These are phyloP conservation scores for Agrypnia vestita DNA, from an alignment of 1,140 invertebrate genomes.

Conservation along the genomic window DNA sequence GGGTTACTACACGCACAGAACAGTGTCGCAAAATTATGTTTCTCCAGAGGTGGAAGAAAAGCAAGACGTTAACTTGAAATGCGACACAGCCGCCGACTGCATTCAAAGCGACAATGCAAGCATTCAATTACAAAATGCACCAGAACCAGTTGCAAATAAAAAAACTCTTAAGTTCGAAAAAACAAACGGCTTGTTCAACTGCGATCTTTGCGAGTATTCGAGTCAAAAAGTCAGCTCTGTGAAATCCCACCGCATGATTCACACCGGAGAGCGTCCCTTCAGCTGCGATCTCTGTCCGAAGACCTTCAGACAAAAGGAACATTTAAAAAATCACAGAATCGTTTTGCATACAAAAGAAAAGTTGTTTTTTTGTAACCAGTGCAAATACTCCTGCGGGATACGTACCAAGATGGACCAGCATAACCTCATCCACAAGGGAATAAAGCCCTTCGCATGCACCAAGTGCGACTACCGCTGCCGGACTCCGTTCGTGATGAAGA, in stretches of 20 bases:
- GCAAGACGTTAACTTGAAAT: not conserved
- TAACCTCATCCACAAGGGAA: slow-evolving; percentile 38
- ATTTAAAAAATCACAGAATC: slow-evolving; percentile 35
- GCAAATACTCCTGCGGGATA: slow-evolving; percentile 18
- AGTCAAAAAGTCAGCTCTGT: slow-evolving; percentile 27
- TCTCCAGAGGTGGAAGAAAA: not conserved
- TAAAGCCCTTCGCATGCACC: slow-evolving; percentile 33
- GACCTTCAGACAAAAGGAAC: slow-evolving; percentile 20
- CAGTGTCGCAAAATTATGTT: not conserved
- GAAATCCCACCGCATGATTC: slow-evolving; percentile 29
- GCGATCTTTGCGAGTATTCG: slow-evolving; percentile 25
- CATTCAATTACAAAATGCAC: slow-evolving; percentile 5
- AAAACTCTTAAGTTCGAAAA: slow-evolving; percentile 25
- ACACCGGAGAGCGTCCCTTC: slow-evolving; percentile 21
- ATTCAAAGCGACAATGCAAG: not conserved
- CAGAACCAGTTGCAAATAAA: not conserved
- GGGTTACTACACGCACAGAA: slow-evolving; percentile 1
- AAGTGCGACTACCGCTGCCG: slow-evolving; percentile 40
- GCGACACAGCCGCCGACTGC: too few relatives aligned
- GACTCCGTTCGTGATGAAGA: slow-evolving; percentile 37
- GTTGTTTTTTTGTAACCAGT: slow-evolving; percentile 28
- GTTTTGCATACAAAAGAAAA: slow-evolving; percentile 29
- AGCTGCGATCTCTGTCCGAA: slow-evolving; percentile 24
- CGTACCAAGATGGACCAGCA: slow-evolving; percentile 33
- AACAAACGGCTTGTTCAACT: slow-evolving; percentile 1